Percentiles rank a stretch among this genome's conserved stretches.
These are phyloP conservation scores for Hormaphis cornu DNA, from an alignment of 1,140 invertebrate genomes.

Conservation along the genomic window DNA sequence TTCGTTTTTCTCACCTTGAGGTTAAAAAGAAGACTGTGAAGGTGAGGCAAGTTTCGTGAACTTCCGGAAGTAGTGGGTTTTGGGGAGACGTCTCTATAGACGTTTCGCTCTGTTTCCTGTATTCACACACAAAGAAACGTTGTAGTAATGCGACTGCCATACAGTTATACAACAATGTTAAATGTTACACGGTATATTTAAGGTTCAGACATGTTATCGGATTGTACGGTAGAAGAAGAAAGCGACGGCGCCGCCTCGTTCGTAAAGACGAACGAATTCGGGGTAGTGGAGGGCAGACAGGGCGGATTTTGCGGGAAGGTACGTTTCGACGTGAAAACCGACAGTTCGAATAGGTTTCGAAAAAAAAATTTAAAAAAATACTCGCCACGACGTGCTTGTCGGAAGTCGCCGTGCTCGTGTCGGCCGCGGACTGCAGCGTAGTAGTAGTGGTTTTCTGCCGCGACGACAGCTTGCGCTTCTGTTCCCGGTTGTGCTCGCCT, in stretches of 20 bases:
- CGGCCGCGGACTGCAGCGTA: not conserved
- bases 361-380: not conserved
- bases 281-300: not conserved
- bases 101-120: slow-evolving; percentile 28
- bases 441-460: not conserved
- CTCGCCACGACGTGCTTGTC: not conserved
- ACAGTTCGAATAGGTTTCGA: not conserved
- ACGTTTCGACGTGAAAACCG: not conserved
- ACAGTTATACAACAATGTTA: no score
- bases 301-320: not conserved
- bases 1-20: slow-evolving; percentile 54
- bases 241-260: not conserved
- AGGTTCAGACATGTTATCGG: not conserved
- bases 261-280: not conserved
- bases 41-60: slow-evolving; percentile 55
- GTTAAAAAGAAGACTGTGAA: slow-evolving; percentile 57
- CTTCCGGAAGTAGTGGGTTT: slow-evolving; percentile 49
- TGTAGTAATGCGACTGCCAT: not conserved
- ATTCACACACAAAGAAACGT: slow-evolving; percentile 28
- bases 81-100: slow-evolving; percentile 28
- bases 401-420: not conserved
- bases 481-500: slow-evolving; percentile 16
- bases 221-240: not conserved
- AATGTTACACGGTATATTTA: not conserved
- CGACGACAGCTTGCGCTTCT: not conserved